Base-by-base conservation (phyloP, 2,888 invertebrate species). In the Odontocolon sp. region DNA sequence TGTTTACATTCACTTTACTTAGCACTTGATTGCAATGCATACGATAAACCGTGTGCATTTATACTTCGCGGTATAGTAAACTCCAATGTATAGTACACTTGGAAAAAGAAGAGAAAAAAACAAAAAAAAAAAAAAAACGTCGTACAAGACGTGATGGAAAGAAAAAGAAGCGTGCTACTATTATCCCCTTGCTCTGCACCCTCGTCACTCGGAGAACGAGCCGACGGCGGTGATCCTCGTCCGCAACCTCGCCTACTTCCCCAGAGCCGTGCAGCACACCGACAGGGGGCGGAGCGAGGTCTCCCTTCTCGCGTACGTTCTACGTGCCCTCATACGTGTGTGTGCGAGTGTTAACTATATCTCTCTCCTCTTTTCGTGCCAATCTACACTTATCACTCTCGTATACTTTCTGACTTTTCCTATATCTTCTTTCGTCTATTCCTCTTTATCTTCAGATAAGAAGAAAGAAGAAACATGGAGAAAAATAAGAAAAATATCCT, bases 171-270 rank as follows among this genome's bases (percentile, higher is more conserved):
- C 2, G 3, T 33, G 36, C 36, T 47, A 5, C 63, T 3, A 28
- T 47, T 21, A 3, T 14, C 36, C 23, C 14, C 8, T 45, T 23
- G 33, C 61, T 31, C 45, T 47, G 63, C 33, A 36, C 45, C 45
- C 9, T 47, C 21, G 31, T 14, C 63, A 42, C 42, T 45, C 33
- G 26, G 45, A 56, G 18, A 38, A 61, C 36, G 36, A 52, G 26
- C 11, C 38, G 21, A 14, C 59, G 40, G 36, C 52, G 11, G 42
- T 26, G 54, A 63, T 56, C 63, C 14, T 56, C 54, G 61, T 38
- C 61, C 64, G 75, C 57, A 75, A 75, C 75, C 75, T 75, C 75
- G 69, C 75, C 75, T 69, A 69, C 64, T 75, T 70, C 56, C 63
- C 68, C 63, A 57, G 57, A 50, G 50, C 57, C 40, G 64, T 45